phyloP scores from a whole-genome alignment of 2,797 vertebrate species.

The Furcifer pardalis region DNA sequence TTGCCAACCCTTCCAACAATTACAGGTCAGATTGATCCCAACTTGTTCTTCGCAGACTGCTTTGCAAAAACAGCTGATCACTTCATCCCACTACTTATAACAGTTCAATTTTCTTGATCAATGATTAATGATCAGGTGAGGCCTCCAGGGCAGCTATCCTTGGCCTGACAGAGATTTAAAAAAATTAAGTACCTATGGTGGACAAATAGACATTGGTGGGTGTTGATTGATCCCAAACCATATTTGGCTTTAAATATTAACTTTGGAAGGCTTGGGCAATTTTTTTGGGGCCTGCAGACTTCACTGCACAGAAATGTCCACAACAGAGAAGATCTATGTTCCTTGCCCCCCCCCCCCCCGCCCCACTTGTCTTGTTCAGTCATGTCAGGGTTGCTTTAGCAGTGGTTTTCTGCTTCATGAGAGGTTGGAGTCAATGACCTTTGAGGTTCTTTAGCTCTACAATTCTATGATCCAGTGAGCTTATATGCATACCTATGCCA shows the following conservation, averaged over 20 bases:
- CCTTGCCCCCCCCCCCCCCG: too few relatives aligned
- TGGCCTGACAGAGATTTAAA: constrained; percentile 53
- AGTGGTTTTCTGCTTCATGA: too few relatives aligned
- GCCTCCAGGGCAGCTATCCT: constrained; percentile 50
- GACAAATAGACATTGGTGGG: constrained; percentile 50
- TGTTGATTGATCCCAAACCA: not conserved
- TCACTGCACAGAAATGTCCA: not conserved
- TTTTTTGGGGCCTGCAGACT: not conserved
- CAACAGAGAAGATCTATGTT: too few relatives aligned
- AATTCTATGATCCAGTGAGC: too few relatives aligned
- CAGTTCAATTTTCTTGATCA: constrained; percentile 10
- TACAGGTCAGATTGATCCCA: accelerated
- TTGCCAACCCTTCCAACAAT: not conserved
- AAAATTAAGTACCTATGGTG: constrained; percentile 22
- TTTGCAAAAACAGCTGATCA: accelerated
- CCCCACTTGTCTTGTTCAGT: too few relatives aligned
- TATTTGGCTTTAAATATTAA: constrained; percentile 69
- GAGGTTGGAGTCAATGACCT: too few relatives aligned
- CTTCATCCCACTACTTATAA: constrained; percentile 26
- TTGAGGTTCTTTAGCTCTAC: too few relatives aligned
- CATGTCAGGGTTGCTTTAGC: too few relatives aligned
- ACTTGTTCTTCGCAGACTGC: not conserved
- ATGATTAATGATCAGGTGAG: constrained; percentile 67
- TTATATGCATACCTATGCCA: too few relatives aligned
- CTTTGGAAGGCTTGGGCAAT: not conserved